Base-by-base conservation (phyloP, 2,888 invertebrate species). In the Drosophila barbarae region DNA sequence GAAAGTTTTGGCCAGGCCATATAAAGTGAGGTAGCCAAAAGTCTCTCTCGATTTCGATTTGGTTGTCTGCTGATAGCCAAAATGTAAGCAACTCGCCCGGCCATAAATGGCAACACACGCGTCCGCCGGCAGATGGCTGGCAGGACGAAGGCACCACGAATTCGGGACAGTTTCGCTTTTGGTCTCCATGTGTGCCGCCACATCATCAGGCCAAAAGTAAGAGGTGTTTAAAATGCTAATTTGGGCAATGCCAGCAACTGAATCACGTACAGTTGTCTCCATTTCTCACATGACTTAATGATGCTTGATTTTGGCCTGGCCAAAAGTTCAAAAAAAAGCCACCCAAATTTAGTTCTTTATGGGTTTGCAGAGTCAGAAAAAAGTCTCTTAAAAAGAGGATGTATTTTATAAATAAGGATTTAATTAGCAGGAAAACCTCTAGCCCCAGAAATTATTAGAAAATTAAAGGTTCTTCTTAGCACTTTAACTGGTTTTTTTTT, bases 151-250 rank as follows among this genome's bases (percentile, higher is more conserved):
- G 60, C 34, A 44, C 54, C 51, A 35, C 51, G 30, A 55, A 55
- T 36, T 42, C 21, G 18, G 26, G 39, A 42, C 42, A 60, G 65
- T 64, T 42, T 63, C 64, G 64, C 30, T 63, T 35, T 61, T 50
- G 50, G 52, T 74, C 76, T 77, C 78, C 84, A 74, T 74, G 64
- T 42, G n/a, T 26, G 26, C 41, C 47, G 65, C 73, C 71, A 59
- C 71, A 76, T 82, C 79, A 82, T 77, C 79, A 76, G 79, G 64
- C 84, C 78, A 78, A 84, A 68, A 84, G 78, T 81, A 81, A 81
- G 82, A 78, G 82, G 78, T 84, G 78, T 78, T 78, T 78, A 81
- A 81, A 78, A 84, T 84, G 78, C 78, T 84, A 78, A 78, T 78
- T 78, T 81, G 76, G 78, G 58, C 81, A 72, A 72, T 74, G 60